These are phyloP conservation scores for Acrocephalus kingi DNA, from an alignment of 2,113 vertebrate genomes.

Conservation along the genomic window DNA sequence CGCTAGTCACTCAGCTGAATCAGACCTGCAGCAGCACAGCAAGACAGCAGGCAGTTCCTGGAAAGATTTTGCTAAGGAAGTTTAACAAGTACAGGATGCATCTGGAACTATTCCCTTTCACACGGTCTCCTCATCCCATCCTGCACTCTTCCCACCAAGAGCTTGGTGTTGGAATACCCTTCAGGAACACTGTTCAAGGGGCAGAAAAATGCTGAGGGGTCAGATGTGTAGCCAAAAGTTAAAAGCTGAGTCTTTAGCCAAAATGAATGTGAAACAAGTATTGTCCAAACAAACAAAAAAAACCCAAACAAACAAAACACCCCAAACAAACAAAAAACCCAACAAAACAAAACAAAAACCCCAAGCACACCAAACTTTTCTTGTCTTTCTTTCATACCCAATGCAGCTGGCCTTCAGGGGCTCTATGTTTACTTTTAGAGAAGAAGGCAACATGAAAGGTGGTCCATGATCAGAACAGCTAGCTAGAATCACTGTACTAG, in stretches of 20 bases:
- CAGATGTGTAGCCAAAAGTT: background rate
- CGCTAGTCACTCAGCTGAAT: background rate
- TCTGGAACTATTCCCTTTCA: background rate
- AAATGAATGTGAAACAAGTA: background rate
- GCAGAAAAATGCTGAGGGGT: background rate
- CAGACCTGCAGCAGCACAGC: background rate
- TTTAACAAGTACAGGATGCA: background rate
- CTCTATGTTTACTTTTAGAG: rapidly evolving
- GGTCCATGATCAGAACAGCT: background rate
- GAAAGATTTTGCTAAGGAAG: background rate
- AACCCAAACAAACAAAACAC: background rate
- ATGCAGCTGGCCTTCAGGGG: background rate
- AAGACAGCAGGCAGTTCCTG: background rate
- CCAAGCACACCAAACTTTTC: background rate
- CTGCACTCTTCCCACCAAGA: background rate
- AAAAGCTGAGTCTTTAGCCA: background rate
- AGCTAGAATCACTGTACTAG: background rate
- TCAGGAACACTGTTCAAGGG: background rate
- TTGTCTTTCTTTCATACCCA: background rate
- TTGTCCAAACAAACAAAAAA: background rate
- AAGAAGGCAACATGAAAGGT: background rate
- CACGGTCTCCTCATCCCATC: background rate
- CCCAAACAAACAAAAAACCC: background rate
- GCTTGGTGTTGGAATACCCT: background rate
- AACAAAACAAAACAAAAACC: background rate